phyloP scores from a whole-genome alignment of 2,113 vertebrate species.

The Poeciliopsis prolifica region DNA sequence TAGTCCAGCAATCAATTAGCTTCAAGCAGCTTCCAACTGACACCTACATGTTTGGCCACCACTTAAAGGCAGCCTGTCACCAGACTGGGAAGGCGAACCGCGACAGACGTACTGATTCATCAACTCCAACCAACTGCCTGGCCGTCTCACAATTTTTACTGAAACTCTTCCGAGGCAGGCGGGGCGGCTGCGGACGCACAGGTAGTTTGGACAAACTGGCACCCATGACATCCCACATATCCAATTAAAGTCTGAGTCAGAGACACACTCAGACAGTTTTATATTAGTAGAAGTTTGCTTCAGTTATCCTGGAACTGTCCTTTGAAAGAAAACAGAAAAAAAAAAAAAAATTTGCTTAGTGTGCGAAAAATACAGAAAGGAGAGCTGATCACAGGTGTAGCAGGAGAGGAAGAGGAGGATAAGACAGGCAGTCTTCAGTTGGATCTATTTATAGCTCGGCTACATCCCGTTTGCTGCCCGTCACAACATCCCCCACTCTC shows the following conservation, averaged over 20 bases:
- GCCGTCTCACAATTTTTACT: constrained; percentile 2
- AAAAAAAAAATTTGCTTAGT: constrained; percentile 6
- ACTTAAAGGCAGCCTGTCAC: constrained; percentile 32
- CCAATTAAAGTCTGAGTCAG: constrained; percentile 37
- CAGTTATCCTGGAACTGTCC: no score
- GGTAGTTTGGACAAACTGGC: no score
- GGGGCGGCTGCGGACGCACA: not conserved
- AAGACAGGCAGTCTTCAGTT: constrained; percentile 36
- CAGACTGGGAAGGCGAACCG: not conserved
- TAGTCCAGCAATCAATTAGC: not conserved
- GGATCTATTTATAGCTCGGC: constrained; percentile 67
- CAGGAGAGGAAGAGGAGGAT: constrained; percentile 6
- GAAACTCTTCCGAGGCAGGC: constrained; percentile 1
- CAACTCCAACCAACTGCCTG: not conserved
- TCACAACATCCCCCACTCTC: constrained; percentile 53
- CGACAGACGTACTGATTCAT: constrained; percentile 15
- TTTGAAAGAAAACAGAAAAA: not conserved
- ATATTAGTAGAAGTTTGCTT: constrained; percentile 32
- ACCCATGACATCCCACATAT: constrained; percentile 5
- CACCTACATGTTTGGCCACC: constrained; percentile 35
- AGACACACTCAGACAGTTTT: constrained; percentile 32
- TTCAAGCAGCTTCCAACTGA: constrained; percentile 1
- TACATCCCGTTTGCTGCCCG: constrained; percentile 20
- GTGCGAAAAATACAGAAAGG: constrained; percentile 4
- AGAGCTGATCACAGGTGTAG: constrained; percentile 27